These are phyloP conservation scores for Mormyrus iriodes DNA, from an alignment of 2,113 vertebrate species.

Conservation along the genomic window DNA sequence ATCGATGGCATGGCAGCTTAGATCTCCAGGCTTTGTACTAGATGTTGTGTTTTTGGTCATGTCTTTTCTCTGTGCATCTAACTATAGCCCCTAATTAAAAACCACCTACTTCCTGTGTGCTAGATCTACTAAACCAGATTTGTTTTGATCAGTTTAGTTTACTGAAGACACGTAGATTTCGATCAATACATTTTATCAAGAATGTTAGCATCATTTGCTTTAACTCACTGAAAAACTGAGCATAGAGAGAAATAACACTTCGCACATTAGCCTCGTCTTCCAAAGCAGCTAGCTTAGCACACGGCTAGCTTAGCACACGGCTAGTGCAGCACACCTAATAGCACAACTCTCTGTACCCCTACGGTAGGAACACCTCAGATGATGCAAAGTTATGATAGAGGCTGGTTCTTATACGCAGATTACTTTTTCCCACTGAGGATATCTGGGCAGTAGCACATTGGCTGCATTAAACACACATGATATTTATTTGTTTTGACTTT, in stretches of 20 bases:
- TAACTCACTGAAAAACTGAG: not conserved
- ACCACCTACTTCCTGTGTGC: not conserved
- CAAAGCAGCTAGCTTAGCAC: not conserved
- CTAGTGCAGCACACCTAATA: not conserved
- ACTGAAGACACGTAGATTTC: not conserved
- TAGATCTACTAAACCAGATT: not conserved
- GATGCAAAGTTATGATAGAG: not conserved
- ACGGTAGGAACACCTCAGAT: not conserved
- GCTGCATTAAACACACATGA: not conserved
- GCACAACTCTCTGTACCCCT: not conserved
- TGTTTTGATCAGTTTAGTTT: not conserved
- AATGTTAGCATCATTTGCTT: not conserved
- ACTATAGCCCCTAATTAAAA: not conserved
- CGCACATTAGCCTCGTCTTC: not conserved
- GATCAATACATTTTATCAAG: not conserved
- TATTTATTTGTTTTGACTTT: not conserved
- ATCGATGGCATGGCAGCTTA: not conserved
- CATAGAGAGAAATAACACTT: not conserved
- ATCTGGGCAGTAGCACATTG: not conserved
- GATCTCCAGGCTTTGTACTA: not conserved
- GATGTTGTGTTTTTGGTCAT: not conserved
- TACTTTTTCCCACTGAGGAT: not conserved
- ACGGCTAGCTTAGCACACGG: not conserved
- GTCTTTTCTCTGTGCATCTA: not conserved
- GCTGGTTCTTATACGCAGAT: not conserved